A percentile compares a stretch with the other conserved stretches of the same genome.
These are phyloP conservation scores for Nomada fucata DNA, from an alignment of 2,888 invertebrate genomes.

Conservation along the genomic window DNA sequence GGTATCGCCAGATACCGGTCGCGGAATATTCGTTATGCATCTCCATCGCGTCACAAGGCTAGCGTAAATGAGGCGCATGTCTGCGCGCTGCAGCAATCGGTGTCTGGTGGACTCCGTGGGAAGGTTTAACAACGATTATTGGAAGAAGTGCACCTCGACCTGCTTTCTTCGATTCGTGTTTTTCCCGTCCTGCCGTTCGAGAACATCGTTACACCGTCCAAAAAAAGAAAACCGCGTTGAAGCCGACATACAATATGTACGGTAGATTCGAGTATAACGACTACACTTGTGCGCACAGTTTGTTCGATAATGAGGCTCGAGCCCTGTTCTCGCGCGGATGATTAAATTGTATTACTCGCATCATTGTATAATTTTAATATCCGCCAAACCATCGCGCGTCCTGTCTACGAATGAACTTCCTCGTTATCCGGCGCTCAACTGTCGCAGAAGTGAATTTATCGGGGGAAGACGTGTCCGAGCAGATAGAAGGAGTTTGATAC, in stretches of 20 bases:
- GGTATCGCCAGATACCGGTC: neutral
- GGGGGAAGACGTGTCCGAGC: neutral
- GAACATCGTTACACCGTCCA: neutral
- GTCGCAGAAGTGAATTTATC: neutral
- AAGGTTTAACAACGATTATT: neutral
- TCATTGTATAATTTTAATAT: constrained; percentile 13
- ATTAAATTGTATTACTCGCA: neutral
- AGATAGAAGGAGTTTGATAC: too few species aligned
- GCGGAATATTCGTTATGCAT: neutral
- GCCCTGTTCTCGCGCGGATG: neutral
- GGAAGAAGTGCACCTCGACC: neutral
- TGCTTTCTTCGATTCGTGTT: neutral
- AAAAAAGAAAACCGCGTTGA: neutral
- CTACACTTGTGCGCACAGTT: neutral
- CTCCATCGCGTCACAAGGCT: neutral
- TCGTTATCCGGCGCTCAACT: neutral
- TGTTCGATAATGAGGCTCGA: neutral
- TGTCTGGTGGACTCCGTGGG: too few species aligned
- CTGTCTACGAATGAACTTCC: constrained; percentile 23
- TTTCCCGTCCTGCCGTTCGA: neutral
- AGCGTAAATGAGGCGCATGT: too few species aligned
- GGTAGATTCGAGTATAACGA: constrained; percentile 3
- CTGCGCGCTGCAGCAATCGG: too few species aligned
- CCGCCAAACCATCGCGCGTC: constrained; percentile 7
- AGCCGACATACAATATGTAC: neutral